Evolutionary conservation across 37 sponge, comb jelly and placozoan species (phyloP), one percentile per base, ranked within the genome.

Genomic region (Ephydatia muelleri): DNA sequence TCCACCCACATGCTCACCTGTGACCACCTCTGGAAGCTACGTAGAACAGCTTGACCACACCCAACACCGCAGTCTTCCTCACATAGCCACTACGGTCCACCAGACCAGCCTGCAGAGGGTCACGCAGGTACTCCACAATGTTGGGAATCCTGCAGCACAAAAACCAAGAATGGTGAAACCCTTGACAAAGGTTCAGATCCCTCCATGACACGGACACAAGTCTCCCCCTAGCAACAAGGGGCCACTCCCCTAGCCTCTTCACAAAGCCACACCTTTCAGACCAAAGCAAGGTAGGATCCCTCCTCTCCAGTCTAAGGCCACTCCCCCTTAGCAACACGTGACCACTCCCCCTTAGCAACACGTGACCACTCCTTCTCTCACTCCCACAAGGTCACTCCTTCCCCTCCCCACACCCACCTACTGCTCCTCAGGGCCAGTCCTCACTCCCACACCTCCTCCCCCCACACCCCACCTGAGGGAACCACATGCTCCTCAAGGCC

Each of bases 81-180:
- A 99, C 99, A 83, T 99, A 99, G 12, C 88, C 76, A 70, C 92
- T 94, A 38, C 87, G 82, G 77, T 99, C 99, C 57, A 81, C 84
- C 30, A 99, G 85, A 22, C 96, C 99, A 35, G 90, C 37, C 49
- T 90, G 90, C 49, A 99, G 79, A 16, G 99, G 99, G 49, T 86
- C 86, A 2, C 85, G 77, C 0, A 95, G 86, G 81, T 97, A 99
- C 91, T 99, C 99, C 25, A 93, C 67, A 22, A 99, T 82, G 68
- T 78, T 87, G 11, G 94, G 84, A 0, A 98, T 72, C 69, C 96
- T 96, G 82, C 0, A 79, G n/a, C n/a, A n/a, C n/a, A n/a, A n/a
- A n/a, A n/a, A n/a, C n/a, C n/a, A n/a, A n/a, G n/a, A n/a, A n/a
- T n/a, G n/a, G n/a, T n/a, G n/a, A n/a, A n/a, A 43, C 43, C 43